Conservation (phyloP, 2,888 invertebrate species). For the Caenorhabditis plicata region DNA sequence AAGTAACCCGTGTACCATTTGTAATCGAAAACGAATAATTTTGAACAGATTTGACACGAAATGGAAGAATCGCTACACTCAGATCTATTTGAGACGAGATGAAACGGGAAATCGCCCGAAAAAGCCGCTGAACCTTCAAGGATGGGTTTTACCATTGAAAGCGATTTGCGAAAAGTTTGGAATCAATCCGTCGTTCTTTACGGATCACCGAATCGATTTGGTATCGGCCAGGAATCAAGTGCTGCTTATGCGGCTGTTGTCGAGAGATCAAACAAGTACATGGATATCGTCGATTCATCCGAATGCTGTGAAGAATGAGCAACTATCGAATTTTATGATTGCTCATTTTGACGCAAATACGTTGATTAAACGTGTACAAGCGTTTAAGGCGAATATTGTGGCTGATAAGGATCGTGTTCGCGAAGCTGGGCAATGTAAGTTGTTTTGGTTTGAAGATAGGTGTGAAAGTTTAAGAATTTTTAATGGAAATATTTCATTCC, state of each 20-base stretch:
- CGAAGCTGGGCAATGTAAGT: conserved; percentile 56
- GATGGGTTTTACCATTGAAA: conserved; percentile 50
- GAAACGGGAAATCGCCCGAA: conserved; percentile 32
- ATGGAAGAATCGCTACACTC: conserved; percentile 47
- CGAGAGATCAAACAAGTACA: conserved; percentile 24
- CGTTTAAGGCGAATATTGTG: conserved; percentile 48
- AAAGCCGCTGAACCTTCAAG: conserved; percentile 43
- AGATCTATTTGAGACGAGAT: conserved; percentile 31
- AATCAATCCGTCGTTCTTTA: conserved; percentile 41
- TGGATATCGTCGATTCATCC: conserved; percentile 37
- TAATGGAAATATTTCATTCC: no score
- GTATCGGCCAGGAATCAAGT: conserved; percentile 38
- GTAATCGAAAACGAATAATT: neutral
- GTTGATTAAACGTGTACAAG: conserved; percentile 43
- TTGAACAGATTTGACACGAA: conserved; percentile 37
- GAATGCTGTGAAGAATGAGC: conserved; percentile 33
- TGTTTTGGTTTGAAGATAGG: neutral
- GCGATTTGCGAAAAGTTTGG: conserved; percentile 43
- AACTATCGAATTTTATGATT: conserved; percentile 23
- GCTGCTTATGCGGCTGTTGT: conserved; percentile 23
- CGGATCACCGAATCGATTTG: conserved; percentile 39
- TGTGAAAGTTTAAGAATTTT: no score
- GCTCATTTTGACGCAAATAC: conserved; percentile 45
- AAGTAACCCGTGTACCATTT: conserved; percentile 13
- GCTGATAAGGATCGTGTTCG: conserved; percentile 55